Percentiles rank a stretch among this genome's conserved stretches.
These are phyloP conservation scores for Hemicentrotus pulcherrimus DNA, from an alignment of 35 echinoderm and acorn worm species.

Conservation along the genomic window DNA sequence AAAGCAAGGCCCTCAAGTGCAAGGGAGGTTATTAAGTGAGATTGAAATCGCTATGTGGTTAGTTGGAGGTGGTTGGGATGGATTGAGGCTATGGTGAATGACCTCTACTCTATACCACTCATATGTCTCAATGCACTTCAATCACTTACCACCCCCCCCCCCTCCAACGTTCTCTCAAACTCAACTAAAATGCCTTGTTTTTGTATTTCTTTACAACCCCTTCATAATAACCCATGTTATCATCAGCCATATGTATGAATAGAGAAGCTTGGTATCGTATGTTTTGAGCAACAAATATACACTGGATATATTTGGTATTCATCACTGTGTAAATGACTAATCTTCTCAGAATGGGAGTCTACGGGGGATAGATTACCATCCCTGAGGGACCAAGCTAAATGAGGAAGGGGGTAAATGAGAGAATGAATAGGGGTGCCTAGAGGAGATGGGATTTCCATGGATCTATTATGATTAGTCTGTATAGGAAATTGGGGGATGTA, in stretches of 20 bases:
- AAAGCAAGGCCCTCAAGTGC: neutral
- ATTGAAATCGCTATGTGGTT: neutral
- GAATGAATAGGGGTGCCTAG: neutral
- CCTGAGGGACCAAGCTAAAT: neutral
- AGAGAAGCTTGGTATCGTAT: neutral
- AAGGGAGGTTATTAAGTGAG: neutral
- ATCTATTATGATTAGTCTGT: slow-evolving; percentile 13
- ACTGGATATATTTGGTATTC: neutral
- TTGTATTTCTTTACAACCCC: neutral
- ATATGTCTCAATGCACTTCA: neutral
- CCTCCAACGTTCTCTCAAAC: neutral
- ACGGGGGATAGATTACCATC: neutral
- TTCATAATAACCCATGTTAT: neutral
- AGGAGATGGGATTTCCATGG: neutral
- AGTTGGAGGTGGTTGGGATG: neutral
- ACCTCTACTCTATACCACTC: neutral
- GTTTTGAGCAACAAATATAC: neutral
- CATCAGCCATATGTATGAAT: neutral
- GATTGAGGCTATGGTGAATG: slow-evolving; percentile 26
- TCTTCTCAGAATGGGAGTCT: neutral
- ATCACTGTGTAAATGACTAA: neutral
- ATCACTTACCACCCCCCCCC: neutral
- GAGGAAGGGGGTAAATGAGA: neutral
- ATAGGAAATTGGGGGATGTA: neutral
- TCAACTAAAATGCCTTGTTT: neutral